Conservation (phyloP, 23 tunicate genomes). For the Trididemnum miniatum region DNA sequence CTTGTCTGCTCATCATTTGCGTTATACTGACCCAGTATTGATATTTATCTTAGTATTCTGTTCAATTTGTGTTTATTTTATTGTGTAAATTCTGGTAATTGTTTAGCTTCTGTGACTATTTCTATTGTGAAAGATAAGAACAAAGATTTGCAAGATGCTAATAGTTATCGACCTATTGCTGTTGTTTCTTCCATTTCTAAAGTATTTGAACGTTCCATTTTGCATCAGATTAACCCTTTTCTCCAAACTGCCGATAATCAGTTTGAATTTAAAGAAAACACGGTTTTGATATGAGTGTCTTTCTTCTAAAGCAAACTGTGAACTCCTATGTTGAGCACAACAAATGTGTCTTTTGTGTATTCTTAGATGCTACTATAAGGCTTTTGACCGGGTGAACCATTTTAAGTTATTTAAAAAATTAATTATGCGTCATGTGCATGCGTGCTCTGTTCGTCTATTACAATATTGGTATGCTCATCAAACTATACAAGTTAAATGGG, state of each 20-base stretch:
- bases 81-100: neutral
- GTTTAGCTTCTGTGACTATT: neutral
- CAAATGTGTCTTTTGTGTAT: neutral
- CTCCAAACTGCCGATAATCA: neutral
- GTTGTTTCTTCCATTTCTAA: neutral
- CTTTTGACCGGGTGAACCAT: neutral
- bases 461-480: slow-evolving; percentile 8
- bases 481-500: slow-evolving; percentile 2
- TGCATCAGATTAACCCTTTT: neutral
- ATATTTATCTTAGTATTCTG: neutral
- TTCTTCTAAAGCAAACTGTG: slow-evolving; percentile 3
- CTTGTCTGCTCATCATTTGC: neutral
- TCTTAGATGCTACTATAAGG: slow-evolving; percentile 5
- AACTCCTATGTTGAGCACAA: neutral
- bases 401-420: neutral
- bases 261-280: neutral
- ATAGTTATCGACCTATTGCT: neutral
- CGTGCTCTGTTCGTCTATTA: neutral
- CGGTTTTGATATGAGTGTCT: neutral
- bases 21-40: neutral
- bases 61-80: neutral
- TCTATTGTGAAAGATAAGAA: neutral
- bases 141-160: neutral
- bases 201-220: slow-evolving; percentile 7
- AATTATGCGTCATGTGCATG: neutral